phyloP scores from a whole-genome alignment of 2,797 vertebrate genomes.

The Acipenser ruthenus region DNA sequence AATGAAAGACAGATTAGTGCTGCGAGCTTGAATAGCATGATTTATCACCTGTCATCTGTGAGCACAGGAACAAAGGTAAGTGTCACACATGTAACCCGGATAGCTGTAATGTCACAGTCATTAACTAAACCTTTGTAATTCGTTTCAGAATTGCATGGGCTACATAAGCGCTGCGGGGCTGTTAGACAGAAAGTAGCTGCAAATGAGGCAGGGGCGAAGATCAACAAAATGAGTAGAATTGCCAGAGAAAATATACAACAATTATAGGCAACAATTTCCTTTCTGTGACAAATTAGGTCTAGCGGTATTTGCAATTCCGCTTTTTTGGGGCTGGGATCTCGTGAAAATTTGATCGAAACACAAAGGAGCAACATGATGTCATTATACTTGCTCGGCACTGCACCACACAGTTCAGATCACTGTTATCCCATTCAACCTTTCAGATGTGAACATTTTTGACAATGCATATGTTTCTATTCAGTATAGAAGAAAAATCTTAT shows the following conservation, averaged over 20 bases:
- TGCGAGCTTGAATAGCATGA: not conserved
- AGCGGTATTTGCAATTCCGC: constrained; percentile 28
- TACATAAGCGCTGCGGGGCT: constrained; percentile 14
- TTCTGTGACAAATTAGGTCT: constrained; percentile 33
- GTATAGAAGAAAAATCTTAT: too few relatives aligned
- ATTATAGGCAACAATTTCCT: constrained; percentile 24
- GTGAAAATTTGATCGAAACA: constrained; percentile 13
- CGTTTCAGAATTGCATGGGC: not conserved
- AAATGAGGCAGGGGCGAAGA: constrained; percentile 25
- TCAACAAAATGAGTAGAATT: constrained; percentile 23
- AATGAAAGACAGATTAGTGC: too few relatives aligned
- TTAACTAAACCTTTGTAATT: too few relatives aligned
- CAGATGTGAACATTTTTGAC: too few relatives aligned
- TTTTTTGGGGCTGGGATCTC: constrained; percentile 17
- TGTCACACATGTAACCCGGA: not conserved
- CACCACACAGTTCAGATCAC: too few relatives aligned
- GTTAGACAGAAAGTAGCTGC: constrained; percentile 23
- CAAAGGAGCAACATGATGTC: too few relatives aligned
- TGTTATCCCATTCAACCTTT: too few relatives aligned
- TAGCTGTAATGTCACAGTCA: not conserved
- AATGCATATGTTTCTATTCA: too few relatives aligned
- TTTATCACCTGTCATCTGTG: not conserved
- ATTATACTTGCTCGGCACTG: too few relatives aligned
- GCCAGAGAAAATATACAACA: constrained; percentile 29
- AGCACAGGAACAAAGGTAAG: not conserved